Conservation (phyloP, 2,797 vertebrate genomes). For the Urophycis tenuis region DNA sequence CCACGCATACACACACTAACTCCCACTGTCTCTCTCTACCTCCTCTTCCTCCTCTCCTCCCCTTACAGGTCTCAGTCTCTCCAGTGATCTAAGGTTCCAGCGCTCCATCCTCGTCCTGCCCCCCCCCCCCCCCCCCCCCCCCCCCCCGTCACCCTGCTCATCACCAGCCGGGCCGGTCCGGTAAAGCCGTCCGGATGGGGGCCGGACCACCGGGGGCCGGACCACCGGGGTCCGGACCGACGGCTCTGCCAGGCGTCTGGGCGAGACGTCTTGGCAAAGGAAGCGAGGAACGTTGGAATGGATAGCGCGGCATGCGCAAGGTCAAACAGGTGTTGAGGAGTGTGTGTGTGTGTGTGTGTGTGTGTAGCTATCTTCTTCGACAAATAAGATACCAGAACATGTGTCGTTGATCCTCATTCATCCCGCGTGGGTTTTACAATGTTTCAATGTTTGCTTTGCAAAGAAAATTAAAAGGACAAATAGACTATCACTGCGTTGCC, state of each 20-base stretch:
- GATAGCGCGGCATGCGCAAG: conserved; percentile 40
- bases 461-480: not conserved
- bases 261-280: conserved; percentile 48
- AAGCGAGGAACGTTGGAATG: conserved; percentile 50
- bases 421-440: no score
- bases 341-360: conserved; percentile 21
- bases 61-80: conserved; percentile 10
- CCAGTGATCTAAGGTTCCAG: conserved; percentile 28
- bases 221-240: conserved; percentile 30
- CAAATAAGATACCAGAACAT: conserved; percentile 13
- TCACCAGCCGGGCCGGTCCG: conserved; percentile 46
- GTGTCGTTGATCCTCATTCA: conserved; percentile 10
- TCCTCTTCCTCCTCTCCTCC: not conserved
- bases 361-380: conserved; percentile 23
- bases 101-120: conserved; percentile 45
- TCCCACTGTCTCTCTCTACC: not conserved
- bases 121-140: no score
- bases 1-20: not conserved
- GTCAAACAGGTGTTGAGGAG: not conserved
- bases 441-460: not conserved
- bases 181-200: conserved; percentile 52
- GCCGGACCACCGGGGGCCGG: no score
- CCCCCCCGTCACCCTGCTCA: conserved; percentile 56
- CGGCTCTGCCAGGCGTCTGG: conserved; percentile 46
- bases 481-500: not conserved